These are phyloP conservation scores for Sesia bembeciformis DNA, from an alignment of 2,888 invertebrate species.

Conservation along the genomic window DNA sequence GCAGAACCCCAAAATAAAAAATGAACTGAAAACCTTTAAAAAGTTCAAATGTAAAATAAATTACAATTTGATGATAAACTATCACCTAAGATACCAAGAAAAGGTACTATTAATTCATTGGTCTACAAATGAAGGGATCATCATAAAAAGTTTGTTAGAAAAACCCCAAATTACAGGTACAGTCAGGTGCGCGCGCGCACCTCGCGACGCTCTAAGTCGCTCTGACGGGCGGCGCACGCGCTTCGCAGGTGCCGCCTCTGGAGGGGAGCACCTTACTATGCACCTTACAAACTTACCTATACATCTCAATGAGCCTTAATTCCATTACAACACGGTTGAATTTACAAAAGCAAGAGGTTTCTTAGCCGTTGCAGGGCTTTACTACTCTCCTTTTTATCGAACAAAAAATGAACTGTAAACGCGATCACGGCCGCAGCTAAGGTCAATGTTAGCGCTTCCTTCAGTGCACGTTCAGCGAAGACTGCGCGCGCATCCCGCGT, in stretches of 20 bases:
- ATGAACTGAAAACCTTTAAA: too few species aligned
- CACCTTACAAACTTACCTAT: conserved; percentile 52
- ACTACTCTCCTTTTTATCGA: conserved; percentile 75
- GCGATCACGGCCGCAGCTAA: conserved; percentile 74
- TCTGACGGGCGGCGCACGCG: conserved; percentile 65
- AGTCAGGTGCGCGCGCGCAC: conserved; percentile 51
- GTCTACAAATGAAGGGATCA: not conserved
- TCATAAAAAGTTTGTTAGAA: too few species aligned
- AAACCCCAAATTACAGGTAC: conserved; percentile 30
- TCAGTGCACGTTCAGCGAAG: conserved; percentile 71
- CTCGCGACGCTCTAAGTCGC: conserved; percentile 44
- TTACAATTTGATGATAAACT: too few species aligned
- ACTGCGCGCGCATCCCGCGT: conserved; percentile 66
- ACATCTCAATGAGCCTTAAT: conserved; percentile 14
- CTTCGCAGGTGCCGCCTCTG: conserved; percentile 67
- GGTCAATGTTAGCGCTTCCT: conserved; percentile 75
- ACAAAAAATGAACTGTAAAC: conserved; percentile 76
- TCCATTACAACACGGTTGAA: conserved; percentile 9
- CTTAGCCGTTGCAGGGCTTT: conserved; percentile 55
- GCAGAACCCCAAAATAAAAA: too few species aligned
- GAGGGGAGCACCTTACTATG: conserved; percentile 70
- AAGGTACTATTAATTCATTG: too few species aligned
- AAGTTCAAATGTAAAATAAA: too few species aligned
- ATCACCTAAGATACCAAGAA: too few species aligned
- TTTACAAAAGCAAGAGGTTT: conserved; percentile 3